Percentiles rank a stretch among this genome's conserved stretches.
Conservation (phyloP, 2,888 invertebrate genomes). For the Epsilonema sp. region DNA sequence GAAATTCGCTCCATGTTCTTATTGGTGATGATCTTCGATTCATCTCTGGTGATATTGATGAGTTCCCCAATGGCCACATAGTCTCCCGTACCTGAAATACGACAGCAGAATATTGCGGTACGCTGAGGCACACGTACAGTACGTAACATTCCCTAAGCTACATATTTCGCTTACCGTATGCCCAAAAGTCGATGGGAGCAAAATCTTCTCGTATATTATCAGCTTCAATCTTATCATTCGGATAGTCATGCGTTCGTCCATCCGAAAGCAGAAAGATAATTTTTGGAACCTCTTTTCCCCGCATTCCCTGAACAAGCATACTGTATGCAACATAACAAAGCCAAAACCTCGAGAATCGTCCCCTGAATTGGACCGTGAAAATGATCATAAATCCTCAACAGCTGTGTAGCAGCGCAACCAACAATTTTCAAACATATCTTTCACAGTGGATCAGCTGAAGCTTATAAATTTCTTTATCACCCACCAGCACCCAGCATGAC, state of each 20-base stretch:
- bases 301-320: slow-evolving; percentile 17
- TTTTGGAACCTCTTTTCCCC: slow-evolving; percentile 21
- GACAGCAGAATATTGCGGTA: no score
- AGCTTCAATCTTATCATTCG: slow-evolving; percentile 21
- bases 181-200: no score
- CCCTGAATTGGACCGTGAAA: no score
- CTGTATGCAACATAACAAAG: no score
- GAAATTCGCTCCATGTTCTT: slow-evolving; percentile 15
- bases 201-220: slow-evolving; percentile 10
- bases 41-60: slow-evolving; percentile 14
- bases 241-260: slow-evolving; percentile 25
- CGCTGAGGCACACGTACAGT: no score
- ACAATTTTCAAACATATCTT: not conserved
- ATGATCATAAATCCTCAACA: no score
- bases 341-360: no score
- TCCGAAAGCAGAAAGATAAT: slow-evolving; percentile 25
- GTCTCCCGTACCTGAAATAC: slow-evolving; percentile 22
- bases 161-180: no score
- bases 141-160: no score
- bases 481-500: no score
- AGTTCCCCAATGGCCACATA: slow-evolving; percentile 24
- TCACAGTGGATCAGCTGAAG: not conserved
- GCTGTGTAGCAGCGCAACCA: not conserved
- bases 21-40: slow-evolving; percentile 21
- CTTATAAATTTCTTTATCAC: no score